Base-by-base conservation (phyloP, 2,888 invertebrate genomes). In the Scaptomyza polygonia region DNA sequence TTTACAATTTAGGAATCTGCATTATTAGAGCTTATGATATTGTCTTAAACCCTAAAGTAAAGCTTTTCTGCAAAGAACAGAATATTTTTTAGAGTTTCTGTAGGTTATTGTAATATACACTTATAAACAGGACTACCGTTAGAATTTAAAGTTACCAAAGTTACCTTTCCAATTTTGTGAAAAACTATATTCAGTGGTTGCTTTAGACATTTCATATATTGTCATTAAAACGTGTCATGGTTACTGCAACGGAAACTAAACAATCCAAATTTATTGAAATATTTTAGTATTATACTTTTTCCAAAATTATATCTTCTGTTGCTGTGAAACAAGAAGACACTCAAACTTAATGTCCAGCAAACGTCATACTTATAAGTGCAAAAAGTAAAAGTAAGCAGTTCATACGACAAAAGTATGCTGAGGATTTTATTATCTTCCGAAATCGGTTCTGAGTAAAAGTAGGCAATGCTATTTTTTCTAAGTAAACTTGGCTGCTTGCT, bases 1-100 rank as follows among this genome's bases (percentile, higher is more conserved):
- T 68, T 40, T 59, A 16, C 42, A 40, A 18, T 44, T 16, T 45
- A 29, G 16, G 11, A 6, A 51, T 36, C 25, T 25, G 11, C 49
- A 36, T 2, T 25, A 25, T 34, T 25, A 14, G 21, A 14, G n/a
- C 8, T 6, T 45, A 29, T 29, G 45, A 47, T 7, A 47, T 47
- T 12, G 14, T 45, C 5, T 45, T 16, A 11, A 7, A 11, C 16
- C 2, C 7, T 12, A 30, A n/a, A n/a, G n/a, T n/a, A n/a, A n/a
- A n/a, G n/a, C n/a, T n/a, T n/a, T n/a, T n/a, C n/a, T n/a, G n/a
- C n/a, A n/a, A n/a, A n/a, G n/a, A n/a, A n/a, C n/a, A n/a, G n/a
- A n/a, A n/a, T n/a, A n/a, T n/a, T n/a, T n/a, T n/a, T n/a, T n/a
- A n/a, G n/a, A n/a, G n/a, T n/a, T n/a, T n/a, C n/a, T n/a, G 1